Base-by-base conservation (phyloP, 2,888 invertebrate species). In the Eretmocerus hayati region DNA sequence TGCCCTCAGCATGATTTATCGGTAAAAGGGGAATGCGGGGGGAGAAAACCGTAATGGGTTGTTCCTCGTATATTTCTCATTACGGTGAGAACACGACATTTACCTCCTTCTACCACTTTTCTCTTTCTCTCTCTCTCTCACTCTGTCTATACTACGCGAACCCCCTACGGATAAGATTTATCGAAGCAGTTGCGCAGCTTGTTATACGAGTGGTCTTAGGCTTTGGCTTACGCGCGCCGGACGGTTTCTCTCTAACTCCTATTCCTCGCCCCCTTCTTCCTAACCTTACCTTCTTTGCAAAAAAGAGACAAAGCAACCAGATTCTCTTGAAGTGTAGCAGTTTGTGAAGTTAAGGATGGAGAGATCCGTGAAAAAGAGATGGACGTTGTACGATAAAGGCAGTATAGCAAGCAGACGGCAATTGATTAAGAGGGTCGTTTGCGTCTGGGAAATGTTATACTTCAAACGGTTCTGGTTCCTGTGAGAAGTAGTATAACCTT, bases 371-470 rank as follows among this genome's bases (percentile, higher is more conserved):
- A 37, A 18, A 20, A 18, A 32, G 18, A n/a, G 46, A 39, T 13
- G 5, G 38, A 39, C 46, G 37, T 40, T n/a, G 48, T 22, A 42
- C 23, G 44, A 36, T 45, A 47, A 35, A 41, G 51, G 55, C 46
- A 52, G 54, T 58, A 63, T 62, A 61, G 62, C 59, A 63, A 62
- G 62, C 59, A 58, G 60, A 31, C 57, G 46, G 30, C 64, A 62
- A 65, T 65, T 66, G 66, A 66, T 66, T 65, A 65, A 66, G 62
- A 62, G 65, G 65, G 63, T 65, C 65, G 64, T 66, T 66, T 64
- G 63, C 63, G 62, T 57, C 60, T 55, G 58, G 60, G 59, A 62
- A 65, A 65, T 57, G 59, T 57, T 5, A 6, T 61, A 60, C 63
- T 62, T 62, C 62, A 62, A 62, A 62, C 58, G 36, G 32, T 30